A percentile compares a stretch with the other conserved stretches of the same genome.
These are phyloP conservation scores for Coelopa pilipes DNA, from an alignment of 2,888 invertebrate species.

Conservation along the genomic window DNA sequence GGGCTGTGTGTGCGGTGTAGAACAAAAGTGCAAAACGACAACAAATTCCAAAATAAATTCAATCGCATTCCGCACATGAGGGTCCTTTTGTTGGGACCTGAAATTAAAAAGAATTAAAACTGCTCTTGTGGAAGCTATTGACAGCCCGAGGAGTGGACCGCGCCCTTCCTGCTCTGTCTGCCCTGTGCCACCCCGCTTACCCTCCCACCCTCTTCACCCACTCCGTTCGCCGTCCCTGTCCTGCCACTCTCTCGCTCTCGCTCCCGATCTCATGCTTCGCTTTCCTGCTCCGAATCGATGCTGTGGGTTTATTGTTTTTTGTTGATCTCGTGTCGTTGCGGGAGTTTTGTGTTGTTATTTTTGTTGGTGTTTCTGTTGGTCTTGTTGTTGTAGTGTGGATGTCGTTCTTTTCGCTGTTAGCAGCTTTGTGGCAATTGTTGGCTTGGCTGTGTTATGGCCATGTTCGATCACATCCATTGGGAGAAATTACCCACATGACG, in stretches of 20 bases:
- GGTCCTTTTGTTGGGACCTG: constrained; percentile 18
- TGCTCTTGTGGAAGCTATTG: constrained; percentile 34
- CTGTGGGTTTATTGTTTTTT: constrained; percentile 11
- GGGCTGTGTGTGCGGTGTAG: too few species aligned
- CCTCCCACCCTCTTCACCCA: too few species aligned
- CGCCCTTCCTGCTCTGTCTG: too few species aligned
- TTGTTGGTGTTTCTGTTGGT: too few species aligned
- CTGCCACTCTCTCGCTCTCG: too few species aligned
- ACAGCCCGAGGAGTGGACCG: background rate
- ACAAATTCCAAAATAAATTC: constrained; percentile 37
- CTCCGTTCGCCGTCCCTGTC: too few species aligned
- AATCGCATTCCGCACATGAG: constrained; percentile 37
- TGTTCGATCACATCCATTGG: constrained; percentile 1
- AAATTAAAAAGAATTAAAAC: constrained; percentile 38
- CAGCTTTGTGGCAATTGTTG: background rate
- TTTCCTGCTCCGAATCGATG: background rate
- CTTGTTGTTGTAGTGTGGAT: too few species aligned
- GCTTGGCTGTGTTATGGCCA: background rate
- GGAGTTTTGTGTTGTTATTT: too few species aligned
- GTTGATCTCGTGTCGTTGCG: too few species aligned
- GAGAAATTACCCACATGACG: background rate
- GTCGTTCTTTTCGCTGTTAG: too few species aligned
- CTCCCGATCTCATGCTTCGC: too few species aligned
- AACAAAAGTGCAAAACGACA: constrained; percentile 12
- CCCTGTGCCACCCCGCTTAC: too few species aligned